Percentiles rank a stretch among this genome's conserved stretches.
phyloP scores from a whole-genome alignment of 23 tunicate genomes.

The Clavelina lepadiformis region DNA sequence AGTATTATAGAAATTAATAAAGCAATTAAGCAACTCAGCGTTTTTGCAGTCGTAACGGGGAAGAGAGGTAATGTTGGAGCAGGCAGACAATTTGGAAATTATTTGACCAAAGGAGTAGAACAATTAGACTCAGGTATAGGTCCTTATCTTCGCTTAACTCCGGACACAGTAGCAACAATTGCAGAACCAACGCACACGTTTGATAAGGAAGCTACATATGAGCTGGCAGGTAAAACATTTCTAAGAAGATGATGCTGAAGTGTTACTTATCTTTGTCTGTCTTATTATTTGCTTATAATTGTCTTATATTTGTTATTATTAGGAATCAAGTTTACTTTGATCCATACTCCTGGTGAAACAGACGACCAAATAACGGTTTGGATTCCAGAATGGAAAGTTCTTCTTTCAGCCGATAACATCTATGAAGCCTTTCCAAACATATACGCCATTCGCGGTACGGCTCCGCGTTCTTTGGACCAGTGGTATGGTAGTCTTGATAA shows the following conservation, averaged over 20 bases:
- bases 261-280: background rate
- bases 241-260: background rate
- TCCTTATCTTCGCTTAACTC: no score
- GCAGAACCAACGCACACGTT: conserved; percentile 16
- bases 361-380: conserved; percentile 74
- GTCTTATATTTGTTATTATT: no score
- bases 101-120: no score
- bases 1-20: no score
- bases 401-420: conserved; percentile 69
- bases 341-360: conserved; percentile 93
- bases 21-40: no score
- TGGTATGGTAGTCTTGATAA: conserved; percentile 65
- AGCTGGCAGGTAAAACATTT: conserved; percentile 20
- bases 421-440: conserved; percentile 85
- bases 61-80: no score
- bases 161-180: no score
- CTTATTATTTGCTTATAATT: background rate
- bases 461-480: conserved; percentile 27
- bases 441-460: conserved; percentile 77
- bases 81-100: no score
- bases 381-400: conserved; percentile 59
- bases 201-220: background rate
- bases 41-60: no score
- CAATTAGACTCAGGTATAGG: no score
- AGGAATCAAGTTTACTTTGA: conserved; percentile 57